Evolutionary conservation across 1,140 invertebrate genomes (phyloP).

Genomic region (Penaeus chinensis): DNA sequence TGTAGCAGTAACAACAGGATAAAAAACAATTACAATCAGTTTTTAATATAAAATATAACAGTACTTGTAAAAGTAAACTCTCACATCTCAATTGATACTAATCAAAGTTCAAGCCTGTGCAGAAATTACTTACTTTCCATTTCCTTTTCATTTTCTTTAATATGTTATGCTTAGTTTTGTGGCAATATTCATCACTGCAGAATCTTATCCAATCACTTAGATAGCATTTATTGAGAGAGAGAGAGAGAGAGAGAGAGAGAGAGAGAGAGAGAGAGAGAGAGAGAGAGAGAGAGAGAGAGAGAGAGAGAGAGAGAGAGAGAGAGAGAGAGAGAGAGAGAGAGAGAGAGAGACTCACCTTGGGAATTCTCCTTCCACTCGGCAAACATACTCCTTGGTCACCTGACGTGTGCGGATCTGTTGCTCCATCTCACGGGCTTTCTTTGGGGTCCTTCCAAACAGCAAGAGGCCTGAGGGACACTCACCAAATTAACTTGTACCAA

Average conservation of each 20-base stretch:
- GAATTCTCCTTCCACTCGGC: slow-evolving; percentile 95
- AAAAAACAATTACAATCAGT: too few species aligned
- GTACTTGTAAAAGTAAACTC: too few species aligned
- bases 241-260: slow-evolving; percentile 63
- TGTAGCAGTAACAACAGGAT: too few species aligned
- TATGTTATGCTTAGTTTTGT: too few species aligned
- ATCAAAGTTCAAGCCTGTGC: too few species aligned
- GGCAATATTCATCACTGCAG: too few species aligned
- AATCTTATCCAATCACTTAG: too few species aligned
- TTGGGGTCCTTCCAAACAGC: slow-evolving; percentile 91
- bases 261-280: neutral
- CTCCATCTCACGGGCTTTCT: slow-evolving; percentile 92
- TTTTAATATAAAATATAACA: too few species aligned
- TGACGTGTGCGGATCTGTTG: slow-evolving; percentile 91
- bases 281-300: neutral
- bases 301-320: neutral
- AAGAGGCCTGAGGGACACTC: slow-evolving; percentile 72
- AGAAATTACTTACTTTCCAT: too few species aligned
- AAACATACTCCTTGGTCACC: slow-evolving; percentile 97
- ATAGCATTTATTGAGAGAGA: neutral
- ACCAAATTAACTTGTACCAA: too few species aligned
- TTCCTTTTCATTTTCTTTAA: too few species aligned
- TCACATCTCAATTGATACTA: too few species aligned
- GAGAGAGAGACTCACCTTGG: slow-evolving; percentile 81
- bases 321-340: neutral